Base-by-base conservation (phyloP, 2,888 invertebrate species). In the Acronicta leporina region DNA sequence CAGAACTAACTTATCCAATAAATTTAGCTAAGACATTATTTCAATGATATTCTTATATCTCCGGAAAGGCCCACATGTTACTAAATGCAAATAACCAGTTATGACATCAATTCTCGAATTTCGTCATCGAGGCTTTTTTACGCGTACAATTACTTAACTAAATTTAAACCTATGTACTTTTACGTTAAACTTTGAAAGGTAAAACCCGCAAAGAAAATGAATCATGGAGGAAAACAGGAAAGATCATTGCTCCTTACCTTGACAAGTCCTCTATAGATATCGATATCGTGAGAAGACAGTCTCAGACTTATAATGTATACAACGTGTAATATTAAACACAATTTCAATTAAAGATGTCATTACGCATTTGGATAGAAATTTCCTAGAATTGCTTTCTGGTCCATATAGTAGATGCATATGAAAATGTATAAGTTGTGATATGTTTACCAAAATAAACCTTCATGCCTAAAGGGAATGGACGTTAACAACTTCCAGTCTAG, bases 171-270 rank as follows among this genome's bases (percentile, higher is more conserved):
- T n/a, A 47, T 9, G 30, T 49, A n/a, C n/a, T n/a, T n/a, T 16
- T 14, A n/a, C 33, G 33, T 20, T 16, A 50, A 38, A 38, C 43
- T 14, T 30, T 42, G 11, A 14, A 38, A 50, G 43, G 47, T 14
- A 50, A 70, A 59, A 43, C 35, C 13, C n/a, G 38, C 33, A 7
- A 8, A n/a, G n/a, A n/a, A 54, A 43, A 50, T 47, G 30, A 48
- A 61, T 66, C 46, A 60, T 50, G 44, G 35, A 49, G 68, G 15
- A 57, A 56, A 44, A 44, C 40, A 54, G 42, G 45, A 53, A 57
- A 64, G 52, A 71, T 64, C 42, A 52, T 43, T 70, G 43, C 33
- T 51, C 51, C 38, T 68, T 45, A 43, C 47, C 55, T 71, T 71
- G 45, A 25, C 2, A 52, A 72, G 52, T 51, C 47, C 35, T 58